Evolutionary conservation across 2,797 vertebrate species (phyloP).

Genomic region (Gymnopithys bicolor): DNA sequence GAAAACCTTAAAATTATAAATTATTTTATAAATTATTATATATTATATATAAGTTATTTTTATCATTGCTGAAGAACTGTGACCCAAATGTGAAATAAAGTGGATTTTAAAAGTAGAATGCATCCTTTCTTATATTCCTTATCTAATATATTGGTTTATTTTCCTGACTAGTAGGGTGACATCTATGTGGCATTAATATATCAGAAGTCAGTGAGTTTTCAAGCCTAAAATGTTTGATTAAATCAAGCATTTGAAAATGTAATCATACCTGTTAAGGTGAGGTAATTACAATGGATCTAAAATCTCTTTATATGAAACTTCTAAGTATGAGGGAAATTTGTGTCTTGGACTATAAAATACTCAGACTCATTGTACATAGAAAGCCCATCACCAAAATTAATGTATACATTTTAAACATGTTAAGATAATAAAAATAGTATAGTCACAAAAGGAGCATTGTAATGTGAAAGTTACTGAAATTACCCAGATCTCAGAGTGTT

Average conservation of each 20-base stretch:
- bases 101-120: background rate
- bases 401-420: background rate
- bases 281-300: background rate
- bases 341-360: background rate
- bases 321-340: background rate
- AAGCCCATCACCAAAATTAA: background rate
- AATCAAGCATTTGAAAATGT: background rate
- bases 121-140: background rate
- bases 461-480: conserved; percentile 72
- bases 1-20: background rate
- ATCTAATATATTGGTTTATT: background rate
- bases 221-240: background rate
- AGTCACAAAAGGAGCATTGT: conserved; percentile 48
- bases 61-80: background rate
- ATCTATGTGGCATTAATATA: background rate
- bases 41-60: background rate
- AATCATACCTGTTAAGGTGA: background rate
- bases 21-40: no score
- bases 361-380: background rate
- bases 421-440: background rate
- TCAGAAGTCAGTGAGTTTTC: background rate
- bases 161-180: background rate
- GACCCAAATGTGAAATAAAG: background rate
- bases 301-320: background rate
- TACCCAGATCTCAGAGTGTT: conserved; percentile 20